Percentiles rank a stretch among this genome's conserved stretches.
These are phyloP conservation scores for Etia nguti DNA, from an alignment of 2,113 vertebrate genomes.

Conservation along the genomic window DNA sequence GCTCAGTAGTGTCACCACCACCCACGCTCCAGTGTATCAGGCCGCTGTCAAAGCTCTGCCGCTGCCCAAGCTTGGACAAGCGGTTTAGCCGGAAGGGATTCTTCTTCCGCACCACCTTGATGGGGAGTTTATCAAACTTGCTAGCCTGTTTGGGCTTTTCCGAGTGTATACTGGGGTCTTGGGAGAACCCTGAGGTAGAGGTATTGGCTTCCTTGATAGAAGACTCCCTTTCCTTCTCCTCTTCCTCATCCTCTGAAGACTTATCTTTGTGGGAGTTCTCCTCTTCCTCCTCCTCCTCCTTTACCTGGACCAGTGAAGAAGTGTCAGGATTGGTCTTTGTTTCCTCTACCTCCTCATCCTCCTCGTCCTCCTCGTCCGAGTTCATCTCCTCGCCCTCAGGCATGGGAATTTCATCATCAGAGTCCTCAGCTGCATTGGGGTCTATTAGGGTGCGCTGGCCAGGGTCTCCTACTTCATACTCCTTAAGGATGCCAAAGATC, in stretches of 20 bases:
- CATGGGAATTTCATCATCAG: conserved; percentile 77
- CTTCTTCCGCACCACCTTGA: conserved; percentile 90
- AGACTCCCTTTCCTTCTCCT: conserved; percentile 43
- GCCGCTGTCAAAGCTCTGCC: conserved; percentile 94
- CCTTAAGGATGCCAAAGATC: conserved; percentile 96
- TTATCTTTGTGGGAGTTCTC: conserved; percentile 49
- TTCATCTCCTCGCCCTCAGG: conserved; percentile 76
- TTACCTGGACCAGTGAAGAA: conserved; percentile 44
- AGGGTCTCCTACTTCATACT: conserved; percentile 95
- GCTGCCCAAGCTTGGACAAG: conserved; percentile 84
- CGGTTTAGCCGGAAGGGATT: conserved; percentile 87
- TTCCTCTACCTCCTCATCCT: conserved; percentile 71
- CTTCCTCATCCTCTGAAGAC: conserved; percentile 45
- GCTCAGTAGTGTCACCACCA: conserved; percentile 95
- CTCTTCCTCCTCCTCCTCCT: conserved; percentile 63
- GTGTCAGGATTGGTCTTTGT: background rate
- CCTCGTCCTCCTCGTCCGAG: conserved; percentile 69
- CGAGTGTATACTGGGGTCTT: conserved; percentile 55
- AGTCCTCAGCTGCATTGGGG: conserved; percentile 80
- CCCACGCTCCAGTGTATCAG: conserved; percentile 96
- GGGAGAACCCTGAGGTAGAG: conserved; percentile 44
- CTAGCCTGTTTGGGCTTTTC: conserved; percentile 85
- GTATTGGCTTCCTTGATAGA: conserved; percentile 39
- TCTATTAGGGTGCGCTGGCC: conserved; percentile 92
- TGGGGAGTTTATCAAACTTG: conserved; percentile 95